Conservation (phyloP, 2,888 invertebrate genomes). For the Trypoxylon attenuatum region DNA sequence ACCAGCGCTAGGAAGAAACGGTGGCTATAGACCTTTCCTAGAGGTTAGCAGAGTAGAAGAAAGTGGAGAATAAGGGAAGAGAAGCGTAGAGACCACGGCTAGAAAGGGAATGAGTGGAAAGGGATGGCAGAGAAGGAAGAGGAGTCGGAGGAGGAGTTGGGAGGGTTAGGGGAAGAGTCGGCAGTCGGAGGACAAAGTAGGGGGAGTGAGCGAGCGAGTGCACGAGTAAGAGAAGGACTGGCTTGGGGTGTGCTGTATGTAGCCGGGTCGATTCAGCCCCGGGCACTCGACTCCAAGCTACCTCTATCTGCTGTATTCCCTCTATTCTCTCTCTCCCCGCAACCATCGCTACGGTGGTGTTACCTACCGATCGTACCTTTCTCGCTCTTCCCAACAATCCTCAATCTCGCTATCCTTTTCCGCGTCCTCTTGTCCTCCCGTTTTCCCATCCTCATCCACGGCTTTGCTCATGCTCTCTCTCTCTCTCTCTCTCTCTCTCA, state of each 20-base stretch:
- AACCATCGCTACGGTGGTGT: conserved; percentile 61
- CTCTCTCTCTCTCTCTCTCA: too few relatives aligned
- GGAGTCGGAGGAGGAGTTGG: conserved; percentile 12
- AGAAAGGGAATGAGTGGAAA: conserved; percentile 40
- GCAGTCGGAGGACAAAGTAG: conserved; percentile 14
- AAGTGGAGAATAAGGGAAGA: conserved; percentile 4
- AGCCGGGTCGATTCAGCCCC: conserved; percentile 73
- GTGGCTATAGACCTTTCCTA: neutral
- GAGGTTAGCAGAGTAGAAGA: neutral
- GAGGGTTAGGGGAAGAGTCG: conserved; percentile 14
- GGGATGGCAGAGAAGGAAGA: conserved; percentile 16
- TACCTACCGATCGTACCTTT: conserved; percentile 57
- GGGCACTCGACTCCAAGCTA: conserved; percentile 73
- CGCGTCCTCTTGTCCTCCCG: conserved; percentile 18
- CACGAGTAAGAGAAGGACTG: conserved; percentile 53
- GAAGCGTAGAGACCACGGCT: conserved; percentile 36
- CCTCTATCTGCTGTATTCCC: conserved; percentile 72
- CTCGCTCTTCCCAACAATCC: conserved; percentile 10
- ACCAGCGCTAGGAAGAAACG: too few relatives aligned
- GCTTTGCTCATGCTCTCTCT: too few relatives aligned
- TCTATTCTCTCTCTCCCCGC: conserved; percentile 65
- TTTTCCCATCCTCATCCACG: conserved; percentile 31
- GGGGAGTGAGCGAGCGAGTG: conserved; percentile 50
- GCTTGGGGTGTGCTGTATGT: conserved; percentile 63
- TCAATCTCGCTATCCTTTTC: conserved; percentile 14